Evolutionary conservation across 35 echinoderm and acorn worm species (phyloP).

Genomic region (Apostichopus californicus): DNA sequence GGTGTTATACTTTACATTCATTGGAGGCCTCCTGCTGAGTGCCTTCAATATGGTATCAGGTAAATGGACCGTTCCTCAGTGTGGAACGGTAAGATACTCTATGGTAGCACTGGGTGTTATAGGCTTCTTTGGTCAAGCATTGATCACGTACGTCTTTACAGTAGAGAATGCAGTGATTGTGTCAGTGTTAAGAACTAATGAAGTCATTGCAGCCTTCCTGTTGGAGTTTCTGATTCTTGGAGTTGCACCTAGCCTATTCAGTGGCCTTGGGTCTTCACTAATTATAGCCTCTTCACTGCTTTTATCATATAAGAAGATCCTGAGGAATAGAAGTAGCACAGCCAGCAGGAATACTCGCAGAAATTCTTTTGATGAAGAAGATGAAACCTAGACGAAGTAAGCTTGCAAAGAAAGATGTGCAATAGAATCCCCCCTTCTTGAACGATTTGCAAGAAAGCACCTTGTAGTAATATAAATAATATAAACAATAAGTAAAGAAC

Average conservation of each 20-base stretch:
- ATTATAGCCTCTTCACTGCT: not conserved
- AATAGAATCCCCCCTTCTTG: no score
- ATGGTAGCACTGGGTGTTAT: not conserved
- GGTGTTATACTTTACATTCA: not conserved
- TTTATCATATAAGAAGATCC: not conserved
- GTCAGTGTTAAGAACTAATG: not conserved
- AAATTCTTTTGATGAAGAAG: no score
- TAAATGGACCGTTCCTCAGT: not conserved
- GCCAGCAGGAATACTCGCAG: no score
- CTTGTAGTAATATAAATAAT: no score
- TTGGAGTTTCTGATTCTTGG: conserved; percentile 24
- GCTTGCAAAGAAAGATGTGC: no score
- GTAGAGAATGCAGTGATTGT: not conserved
- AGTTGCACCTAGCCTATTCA: not conserved
- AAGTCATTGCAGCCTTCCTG: conserved; percentile 21
- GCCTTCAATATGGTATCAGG: not conserved
- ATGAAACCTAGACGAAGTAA: no score
- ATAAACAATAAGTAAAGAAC: no score
- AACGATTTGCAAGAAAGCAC: no score
- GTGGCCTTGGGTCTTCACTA: not conserved
- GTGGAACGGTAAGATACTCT: conserved; percentile 3
- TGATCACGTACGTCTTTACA: not conserved
- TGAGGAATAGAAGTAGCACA: not conserved
- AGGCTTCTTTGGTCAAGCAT: conserved; percentile 10
- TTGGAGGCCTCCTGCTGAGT: not conserved